Evolutionary conservation across 2,113 vertebrate species (phyloP), one percentile per base, ranked within the genome.

Genomic region (Stegastes partitus): DNA sequence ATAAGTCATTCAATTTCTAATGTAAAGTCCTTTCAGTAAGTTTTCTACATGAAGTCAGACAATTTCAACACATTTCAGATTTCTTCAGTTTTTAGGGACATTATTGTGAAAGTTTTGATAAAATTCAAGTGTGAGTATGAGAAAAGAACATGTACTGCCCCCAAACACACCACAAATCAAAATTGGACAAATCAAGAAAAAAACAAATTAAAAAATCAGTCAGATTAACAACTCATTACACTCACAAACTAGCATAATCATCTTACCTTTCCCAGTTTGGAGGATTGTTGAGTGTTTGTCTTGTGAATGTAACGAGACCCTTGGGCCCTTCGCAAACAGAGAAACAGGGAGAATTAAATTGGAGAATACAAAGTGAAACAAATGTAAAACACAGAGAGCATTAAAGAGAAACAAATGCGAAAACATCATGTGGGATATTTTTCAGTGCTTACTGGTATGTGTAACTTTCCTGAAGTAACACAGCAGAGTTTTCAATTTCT

Each of bases 381-480:
- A 15, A 2, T 31, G 22, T 42, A 62, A 77, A 73, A 26, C 16
- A 45, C 9, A 9, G 6, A 58, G 0, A n/a, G 10, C 5, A 68
- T 44, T 15, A 31, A 14, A 44, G 23, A 18, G 11, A 49, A 89
- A 51, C 7, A 68, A 55, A 15, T 22, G 16, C 5, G 42, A 16
- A 16, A 19, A 42, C 4, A 44, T 50, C 0, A 54, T 11, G 1
- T n/a, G 0, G n/a, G 16, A 42, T 3, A 21, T 22, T 25, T n/a
- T 71, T 73, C 16, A n/a, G 70, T 28, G 83, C 94, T 95, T 97
- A 99, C 98, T 96, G 92, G 94, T 96, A 81, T 96, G 90, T 78
- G 96, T 96, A 81, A 99, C 95, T 96, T 95, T 98, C 92, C 95
- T 95, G 86, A 99, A 99, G 94, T 99, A 99, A 89, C 97, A 99